These are phyloP conservation scores for Argya squamiceps DNA, from an alignment of 2,797 vertebrate genomes.

Conservation along the genomic window DNA sequence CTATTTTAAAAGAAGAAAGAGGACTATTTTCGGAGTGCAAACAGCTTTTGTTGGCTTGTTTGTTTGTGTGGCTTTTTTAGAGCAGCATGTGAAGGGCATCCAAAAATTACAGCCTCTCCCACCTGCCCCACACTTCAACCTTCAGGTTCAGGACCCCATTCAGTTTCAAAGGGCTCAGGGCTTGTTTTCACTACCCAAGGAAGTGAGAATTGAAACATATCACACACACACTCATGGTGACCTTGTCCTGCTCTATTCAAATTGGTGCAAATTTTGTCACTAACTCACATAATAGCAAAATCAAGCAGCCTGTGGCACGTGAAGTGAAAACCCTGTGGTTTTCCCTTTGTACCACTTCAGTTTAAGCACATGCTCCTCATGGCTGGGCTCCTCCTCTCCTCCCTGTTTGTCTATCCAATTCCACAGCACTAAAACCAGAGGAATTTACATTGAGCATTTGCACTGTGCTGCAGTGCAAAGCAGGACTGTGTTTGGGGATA, in stretches of 20 bases:
- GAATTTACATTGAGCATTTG: background rate
- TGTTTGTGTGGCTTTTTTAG: background rate
- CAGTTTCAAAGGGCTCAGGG: background rate
- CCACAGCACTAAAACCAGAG: background rate
- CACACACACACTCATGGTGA: fast-evolving
- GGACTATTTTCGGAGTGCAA: background rate
- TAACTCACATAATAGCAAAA: background rate
- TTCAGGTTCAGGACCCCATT: background rate
- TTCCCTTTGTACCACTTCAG: background rate
- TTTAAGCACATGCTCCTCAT: background rate
- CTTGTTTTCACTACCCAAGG: background rate
- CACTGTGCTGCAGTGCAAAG: background rate
- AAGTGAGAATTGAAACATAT: background rate
- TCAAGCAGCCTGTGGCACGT: background rate
- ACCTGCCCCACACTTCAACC: background rate
- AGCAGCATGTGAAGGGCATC: background rate
- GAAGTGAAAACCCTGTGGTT: background rate
- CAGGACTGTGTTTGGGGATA: background rate
- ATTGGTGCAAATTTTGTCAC: background rate
- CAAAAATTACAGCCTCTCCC: background rate
- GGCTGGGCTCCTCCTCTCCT: background rate
- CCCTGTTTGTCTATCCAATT: background rate
- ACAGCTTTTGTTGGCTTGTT: background rate
- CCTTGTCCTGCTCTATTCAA: background rate
- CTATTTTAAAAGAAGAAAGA: background rate